phyloP scores from a whole-genome alignment of 2,797 vertebrate species.

The Myoxocephalus aenaeus region DNA sequence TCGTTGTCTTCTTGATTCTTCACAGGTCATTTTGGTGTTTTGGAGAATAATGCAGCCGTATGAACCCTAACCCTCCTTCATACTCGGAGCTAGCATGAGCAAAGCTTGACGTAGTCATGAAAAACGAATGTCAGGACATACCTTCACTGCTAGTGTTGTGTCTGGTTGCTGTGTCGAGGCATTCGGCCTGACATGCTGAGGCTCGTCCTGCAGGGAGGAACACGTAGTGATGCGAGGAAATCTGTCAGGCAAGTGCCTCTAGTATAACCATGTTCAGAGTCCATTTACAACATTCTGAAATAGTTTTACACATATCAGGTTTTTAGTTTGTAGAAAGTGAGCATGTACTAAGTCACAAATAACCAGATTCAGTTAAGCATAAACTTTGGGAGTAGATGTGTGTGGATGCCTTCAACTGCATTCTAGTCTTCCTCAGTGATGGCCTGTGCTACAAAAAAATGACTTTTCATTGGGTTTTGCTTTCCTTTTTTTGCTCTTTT shows the following conservation, averaged over 20 bases:
- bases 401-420: background rate
- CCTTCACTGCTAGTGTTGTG: slow-evolving; percentile 55
- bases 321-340: background rate
- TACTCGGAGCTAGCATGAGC: background rate
- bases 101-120: background rate
- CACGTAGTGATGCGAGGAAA: slow-evolving; percentile 14
- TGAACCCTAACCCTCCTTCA: background rate
- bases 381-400: background rate
- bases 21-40: background rate
- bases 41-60: background rate
- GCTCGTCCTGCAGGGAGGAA: slow-evolving; percentile 49
- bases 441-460: background rate
- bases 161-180: slow-evolving; percentile 38
- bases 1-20: background rate
- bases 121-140: slow-evolving; percentile 41
- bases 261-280: background rate
- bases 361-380: background rate
- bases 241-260: background rate
- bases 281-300: background rate
- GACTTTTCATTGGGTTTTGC: too few species aligned
- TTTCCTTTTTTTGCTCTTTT: too few species aligned
- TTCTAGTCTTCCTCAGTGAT: background rate
- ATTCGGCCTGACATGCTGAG: slow-evolving; percentile 46
- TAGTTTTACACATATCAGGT: background rate
- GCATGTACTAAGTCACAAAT: background rate